These are phyloP conservation scores for Brachymystax lenok DNA, from an alignment of 2,797 vertebrate species.

Conservation along the genomic window DNA sequence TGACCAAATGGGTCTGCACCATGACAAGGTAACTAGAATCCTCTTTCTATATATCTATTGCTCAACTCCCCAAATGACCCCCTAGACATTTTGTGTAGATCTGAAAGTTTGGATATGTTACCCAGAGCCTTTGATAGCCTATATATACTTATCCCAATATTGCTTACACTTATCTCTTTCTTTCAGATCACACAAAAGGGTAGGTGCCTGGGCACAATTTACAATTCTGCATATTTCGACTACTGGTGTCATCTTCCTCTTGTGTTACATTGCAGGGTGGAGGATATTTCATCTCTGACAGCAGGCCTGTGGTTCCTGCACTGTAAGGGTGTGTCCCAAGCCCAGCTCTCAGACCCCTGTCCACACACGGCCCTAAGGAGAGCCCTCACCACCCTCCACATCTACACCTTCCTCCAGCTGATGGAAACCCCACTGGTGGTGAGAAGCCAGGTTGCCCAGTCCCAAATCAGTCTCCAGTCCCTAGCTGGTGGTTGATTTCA, in stretches of 20 bases:
- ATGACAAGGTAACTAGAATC: background rate
- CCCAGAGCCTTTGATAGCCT: background rate
- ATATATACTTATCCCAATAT: background rate
- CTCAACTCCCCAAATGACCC: background rate
- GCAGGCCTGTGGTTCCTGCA: constrained; percentile 87
- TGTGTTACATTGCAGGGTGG: constrained; percentile 58
- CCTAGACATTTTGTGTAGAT: background rate
- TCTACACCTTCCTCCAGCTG: constrained; percentile 89
- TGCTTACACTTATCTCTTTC: background rate
- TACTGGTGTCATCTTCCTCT: background rate
- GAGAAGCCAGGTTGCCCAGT: constrained; percentile 30
- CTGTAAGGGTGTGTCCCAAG: constrained; percentile 67
- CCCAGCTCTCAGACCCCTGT: constrained; percentile 71
- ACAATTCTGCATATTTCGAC: background rate
- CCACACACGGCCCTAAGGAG: constrained; percentile 80
- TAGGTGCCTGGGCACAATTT: background rate
- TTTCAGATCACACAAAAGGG: background rate
- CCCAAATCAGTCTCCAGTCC: background rate
- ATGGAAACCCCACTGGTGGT: constrained; percentile 92
- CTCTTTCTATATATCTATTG: background rate
- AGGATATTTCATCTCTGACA: constrained; percentile 54
- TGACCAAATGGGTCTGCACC: background rate
- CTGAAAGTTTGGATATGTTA: background rate
- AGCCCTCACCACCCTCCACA: constrained; percentile 80
- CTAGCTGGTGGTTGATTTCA: background rate